These are phyloP conservation scores for Whitmania pigra DNA, from an alignment of 1,140 invertebrate genomes.

Conservation along the genomic window DNA sequence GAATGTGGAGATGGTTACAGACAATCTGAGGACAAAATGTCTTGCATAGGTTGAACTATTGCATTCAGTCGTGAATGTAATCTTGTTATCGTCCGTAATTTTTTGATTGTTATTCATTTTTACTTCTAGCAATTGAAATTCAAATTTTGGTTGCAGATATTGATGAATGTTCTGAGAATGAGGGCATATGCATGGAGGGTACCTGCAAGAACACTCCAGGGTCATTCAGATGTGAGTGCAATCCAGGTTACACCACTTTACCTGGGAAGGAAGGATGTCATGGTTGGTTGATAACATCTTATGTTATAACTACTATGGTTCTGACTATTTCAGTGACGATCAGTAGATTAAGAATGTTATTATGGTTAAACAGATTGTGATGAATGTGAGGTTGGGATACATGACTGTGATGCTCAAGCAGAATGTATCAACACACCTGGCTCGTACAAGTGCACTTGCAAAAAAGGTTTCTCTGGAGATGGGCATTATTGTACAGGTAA, in stretches of 20 bases:
- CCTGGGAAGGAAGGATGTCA: conserved; percentile 38
- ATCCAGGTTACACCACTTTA: conserved; percentile 55
- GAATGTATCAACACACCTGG: conserved; percentile 64
- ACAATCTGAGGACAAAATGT: conserved; percentile 54
- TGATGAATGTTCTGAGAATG: conserved; percentile 51
- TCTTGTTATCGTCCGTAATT: neutral
- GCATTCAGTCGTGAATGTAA: neutral
- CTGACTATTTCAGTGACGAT: too few species aligned
- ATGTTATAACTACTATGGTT: neutral
- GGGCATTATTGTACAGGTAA: conserved; percentile 51
- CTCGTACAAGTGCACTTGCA: conserved; percentile 70
- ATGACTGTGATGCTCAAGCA: conserved; percentile 65
- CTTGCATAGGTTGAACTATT: conserved; percentile 50
- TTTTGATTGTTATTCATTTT: too few species aligned
- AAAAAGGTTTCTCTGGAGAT: conserved; percentile 70
- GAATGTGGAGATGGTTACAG: conserved; percentile 62
- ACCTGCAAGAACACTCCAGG: conserved; percentile 69
- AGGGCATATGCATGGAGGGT: conserved; percentile 58
- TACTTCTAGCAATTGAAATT: neutral
- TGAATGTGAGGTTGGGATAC: conserved; percentile 55
- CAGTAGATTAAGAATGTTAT: too few species aligned
- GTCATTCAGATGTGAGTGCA: conserved; percentile 65
- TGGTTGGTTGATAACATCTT: conserved; percentile 30
- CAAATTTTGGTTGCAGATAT: conserved; percentile 44
- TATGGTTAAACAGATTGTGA: conserved; percentile 46